A percentile compares a stretch with the other conserved stretches of the same genome.
Conservation (phyloP, 2,888 invertebrate genomes). For the Chrysina gloriosa region DNA sequence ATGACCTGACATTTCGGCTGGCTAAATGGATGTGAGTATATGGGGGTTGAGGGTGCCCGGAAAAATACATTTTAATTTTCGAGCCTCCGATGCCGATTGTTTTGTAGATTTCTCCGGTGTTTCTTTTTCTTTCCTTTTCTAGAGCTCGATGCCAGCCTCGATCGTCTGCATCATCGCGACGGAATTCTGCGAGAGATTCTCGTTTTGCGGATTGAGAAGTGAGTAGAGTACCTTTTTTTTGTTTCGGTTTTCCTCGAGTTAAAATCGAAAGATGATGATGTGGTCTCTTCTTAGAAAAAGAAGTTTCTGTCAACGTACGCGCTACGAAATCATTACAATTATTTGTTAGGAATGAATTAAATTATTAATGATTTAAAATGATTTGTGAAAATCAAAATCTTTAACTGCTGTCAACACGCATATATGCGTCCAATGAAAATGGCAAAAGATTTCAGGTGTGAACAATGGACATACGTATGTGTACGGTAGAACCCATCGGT, state of each 20-base stretch:
- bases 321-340: not conserved
- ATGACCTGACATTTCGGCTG: not conserved
- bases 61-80: not conserved
- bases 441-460: too few relatives aligned
- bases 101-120: not conserved
- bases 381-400: too few relatives aligned
- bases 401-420: too few relatives aligned
- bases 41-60: not conserved
- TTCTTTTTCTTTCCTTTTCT: not conserved
- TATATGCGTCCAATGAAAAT: too few relatives aligned
- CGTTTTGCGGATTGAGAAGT: conserved; percentile 86
- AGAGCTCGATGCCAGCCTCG: conserved; percentile 66
- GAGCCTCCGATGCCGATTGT: not conserved
- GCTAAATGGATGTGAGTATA: conserved; percentile 21
- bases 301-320: too few relatives aligned
- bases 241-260: too few relatives aligned
- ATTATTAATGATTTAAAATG: not conserved
- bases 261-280: too few relatives aligned
- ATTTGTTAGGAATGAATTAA: not conserved
- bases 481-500: too few relatives aligned
- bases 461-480: too few relatives aligned
- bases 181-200: conserved; percentile 89
- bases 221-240: conserved; percentile 59
- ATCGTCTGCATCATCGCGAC: conserved; percentile 86
- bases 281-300: too few relatives aligned